A percentile compares a stretch with the other conserved stretches of the same genome.
Evolutionary conservation across 2,797 vertebrate genomes (phyloP).

Genomic region (Ptychobarbus kaznakovi): DNA sequence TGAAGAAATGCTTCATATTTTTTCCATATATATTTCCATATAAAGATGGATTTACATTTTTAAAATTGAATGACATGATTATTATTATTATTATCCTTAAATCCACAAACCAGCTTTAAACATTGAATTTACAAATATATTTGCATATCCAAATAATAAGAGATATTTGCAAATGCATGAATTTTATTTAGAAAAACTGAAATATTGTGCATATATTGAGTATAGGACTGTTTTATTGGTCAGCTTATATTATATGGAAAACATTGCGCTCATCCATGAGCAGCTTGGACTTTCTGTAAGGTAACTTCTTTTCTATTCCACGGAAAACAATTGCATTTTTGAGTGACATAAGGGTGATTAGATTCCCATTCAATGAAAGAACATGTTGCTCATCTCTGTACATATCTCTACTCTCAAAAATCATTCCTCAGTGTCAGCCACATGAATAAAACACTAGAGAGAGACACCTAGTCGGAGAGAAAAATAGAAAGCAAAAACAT

Average conservation of each 20-base stretch:
- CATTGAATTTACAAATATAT: neutral
- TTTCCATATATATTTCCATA: too few relatives aligned
- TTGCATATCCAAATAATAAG: neutral
- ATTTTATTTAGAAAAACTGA: neutral
- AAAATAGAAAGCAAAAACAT: conserved; percentile 42
- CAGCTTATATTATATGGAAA: neutral
- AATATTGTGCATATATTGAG: neutral
- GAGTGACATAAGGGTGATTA: conserved; percentile 1
- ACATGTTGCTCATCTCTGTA: conserved; percentile 10
- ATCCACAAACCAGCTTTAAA: neutral
- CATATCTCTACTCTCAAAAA: neutral
- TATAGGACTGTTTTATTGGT: neutral
- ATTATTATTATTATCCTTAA: neutral
- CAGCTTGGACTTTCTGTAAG: neutral
- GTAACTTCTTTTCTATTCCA: neutral
- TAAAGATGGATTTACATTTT: neutral
- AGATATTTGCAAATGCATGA: neutral
- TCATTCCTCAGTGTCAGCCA: conserved; percentile 19
- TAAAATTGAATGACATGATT: neutral
- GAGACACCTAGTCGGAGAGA: neutral
- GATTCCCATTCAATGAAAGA: neutral
- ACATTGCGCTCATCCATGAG: neutral
- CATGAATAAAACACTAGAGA: conserved; percentile 60
- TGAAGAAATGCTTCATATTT: neutral
- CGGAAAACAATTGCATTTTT: neutral